Conservation (phyloP, 1,140 invertebrate species). For the Pogonomyrmex californicus region DNA sequence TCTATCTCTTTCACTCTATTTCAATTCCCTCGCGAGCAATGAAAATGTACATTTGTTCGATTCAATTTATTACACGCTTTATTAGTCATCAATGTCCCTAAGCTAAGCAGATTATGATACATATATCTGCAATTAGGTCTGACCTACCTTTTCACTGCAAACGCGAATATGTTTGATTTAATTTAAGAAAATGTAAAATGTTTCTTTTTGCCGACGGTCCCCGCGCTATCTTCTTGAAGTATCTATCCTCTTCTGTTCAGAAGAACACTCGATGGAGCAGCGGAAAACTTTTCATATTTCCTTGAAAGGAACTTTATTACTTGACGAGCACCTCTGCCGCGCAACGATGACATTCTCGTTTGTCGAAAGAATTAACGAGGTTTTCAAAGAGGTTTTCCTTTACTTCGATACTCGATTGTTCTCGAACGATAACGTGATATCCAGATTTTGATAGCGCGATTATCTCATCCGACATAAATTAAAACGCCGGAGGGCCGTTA, state of each 20-base stretch:
- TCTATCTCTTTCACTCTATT: not conserved
- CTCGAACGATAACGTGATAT: slow-evolving; percentile 24
- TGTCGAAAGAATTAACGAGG: slow-evolving; percentile 39
- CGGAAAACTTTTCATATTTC: slow-evolving; percentile 25
- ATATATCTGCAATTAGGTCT: not conserved
- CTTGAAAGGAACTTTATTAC: slow-evolving; percentile 15
- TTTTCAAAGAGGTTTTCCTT: not conserved
- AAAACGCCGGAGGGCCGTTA: slow-evolving; percentile 21
- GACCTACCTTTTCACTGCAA: not conserved
- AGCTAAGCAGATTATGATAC: not conserved
- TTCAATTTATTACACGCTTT: not conserved
- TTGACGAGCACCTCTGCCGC: slow-evolving; percentile 14
- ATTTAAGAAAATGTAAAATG: slow-evolving; percentile 16
- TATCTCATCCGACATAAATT: slow-evolving; percentile 47
- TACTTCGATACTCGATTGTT: slow-evolving; percentile 37
- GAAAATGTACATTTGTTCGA: not conserved
- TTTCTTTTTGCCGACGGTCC: not conserved
- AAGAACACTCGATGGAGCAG: not conserved
- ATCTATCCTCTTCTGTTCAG: not conserved
- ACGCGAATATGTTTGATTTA: not conserved
- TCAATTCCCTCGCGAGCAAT: not conserved
- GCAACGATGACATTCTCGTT: slow-evolving; percentile 2
- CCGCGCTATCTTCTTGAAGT: not conserved
- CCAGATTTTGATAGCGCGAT: slow-evolving; percentile 29
- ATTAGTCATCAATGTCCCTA: slow-evolving; percentile 1